Percentiles rank a stretch among this genome's conserved stretches.
Evolutionary conservation across 2,888 invertebrate genomes (phyloP).

Genomic region (Ichneumoninae sp.): DNA sequence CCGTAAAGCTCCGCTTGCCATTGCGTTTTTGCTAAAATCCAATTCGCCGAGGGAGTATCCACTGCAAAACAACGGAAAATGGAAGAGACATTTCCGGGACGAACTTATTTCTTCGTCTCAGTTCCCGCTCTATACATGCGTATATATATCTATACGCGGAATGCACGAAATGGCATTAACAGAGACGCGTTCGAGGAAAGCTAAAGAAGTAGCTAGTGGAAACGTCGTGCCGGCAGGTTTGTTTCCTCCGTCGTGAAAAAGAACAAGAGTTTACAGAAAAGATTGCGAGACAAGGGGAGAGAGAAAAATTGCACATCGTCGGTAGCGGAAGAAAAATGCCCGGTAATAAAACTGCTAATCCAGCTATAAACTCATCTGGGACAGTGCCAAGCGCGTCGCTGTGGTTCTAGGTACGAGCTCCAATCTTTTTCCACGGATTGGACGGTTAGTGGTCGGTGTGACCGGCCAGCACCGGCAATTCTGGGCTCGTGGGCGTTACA

Average conservation of each 20-base stretch:
- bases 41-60: not conserved
- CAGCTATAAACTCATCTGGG: conserved; percentile 57
- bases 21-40: conserved; percentile 12
- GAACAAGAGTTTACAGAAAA: not conserved
- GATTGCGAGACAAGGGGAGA: conserved; percentile 17
- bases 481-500: not conserved
- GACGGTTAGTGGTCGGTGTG: conserved; percentile 40
- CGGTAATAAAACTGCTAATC: conserved; percentile 50
- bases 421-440: conserved; percentile 45
- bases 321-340: conserved; percentile 41
- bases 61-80: conserved; percentile 8
- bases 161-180: conserved; percentile 7
- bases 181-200: conserved; percentile 17
- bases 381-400: conserved; percentile 27
- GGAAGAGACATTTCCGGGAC: not conserved
- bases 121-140: not conserved
- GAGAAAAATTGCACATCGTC: conserved; percentile 33
- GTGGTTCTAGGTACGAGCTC: not conserved
- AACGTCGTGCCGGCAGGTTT: not conserved
- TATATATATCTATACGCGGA: not conserved
- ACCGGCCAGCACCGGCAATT: not conserved
- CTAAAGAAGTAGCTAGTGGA: conserved; percentile 11
- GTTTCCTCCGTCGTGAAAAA: conserved; percentile 18
- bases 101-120: conserved; percentile 12
- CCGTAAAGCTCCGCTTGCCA: not conserved